phyloP scores from a whole-genome alignment of 2,113 vertebrate species.

The Phyllostomus discolor region DNA sequence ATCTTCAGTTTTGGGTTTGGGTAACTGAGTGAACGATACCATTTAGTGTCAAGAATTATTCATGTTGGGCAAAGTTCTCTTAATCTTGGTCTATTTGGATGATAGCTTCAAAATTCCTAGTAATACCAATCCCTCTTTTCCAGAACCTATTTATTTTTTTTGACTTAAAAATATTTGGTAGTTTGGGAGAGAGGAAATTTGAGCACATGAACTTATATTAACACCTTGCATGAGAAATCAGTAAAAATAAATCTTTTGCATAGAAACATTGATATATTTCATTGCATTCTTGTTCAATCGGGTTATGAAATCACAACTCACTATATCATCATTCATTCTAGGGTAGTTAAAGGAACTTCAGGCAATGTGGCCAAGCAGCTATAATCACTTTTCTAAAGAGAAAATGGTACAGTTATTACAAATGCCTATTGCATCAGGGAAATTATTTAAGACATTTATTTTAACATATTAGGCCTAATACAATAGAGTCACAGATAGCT shows the following conservation, averaged over 20 bases:
- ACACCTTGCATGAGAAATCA: neutral
- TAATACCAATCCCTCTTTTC: neutral
- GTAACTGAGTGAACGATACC: neutral
- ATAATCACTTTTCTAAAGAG: neutral
- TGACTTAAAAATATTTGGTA: neutral
- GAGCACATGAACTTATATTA: neutral
- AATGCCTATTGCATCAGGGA: neutral
- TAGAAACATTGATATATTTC: slow-evolving; percentile 32
- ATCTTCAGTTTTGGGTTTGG: neutral
- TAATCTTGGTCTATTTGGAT: neutral
- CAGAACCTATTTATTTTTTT: neutral
- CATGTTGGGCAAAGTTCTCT: neutral
- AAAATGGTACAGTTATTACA: neutral
- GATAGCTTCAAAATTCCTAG: neutral
- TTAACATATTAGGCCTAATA: neutral
- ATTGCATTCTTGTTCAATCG: neutral
- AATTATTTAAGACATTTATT: neutral
- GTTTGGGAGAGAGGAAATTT: neutral
- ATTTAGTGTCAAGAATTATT: neutral
- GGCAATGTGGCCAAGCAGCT: neutral
- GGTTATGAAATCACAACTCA: neutral
- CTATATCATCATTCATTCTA: neutral
- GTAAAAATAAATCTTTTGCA: slow-evolving; percentile 17
- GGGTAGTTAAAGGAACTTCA: neutral
- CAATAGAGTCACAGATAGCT: neutral